Conservation (phyloP, 2,113 vertebrate genomes). For the Catharus minimus region DNA sequence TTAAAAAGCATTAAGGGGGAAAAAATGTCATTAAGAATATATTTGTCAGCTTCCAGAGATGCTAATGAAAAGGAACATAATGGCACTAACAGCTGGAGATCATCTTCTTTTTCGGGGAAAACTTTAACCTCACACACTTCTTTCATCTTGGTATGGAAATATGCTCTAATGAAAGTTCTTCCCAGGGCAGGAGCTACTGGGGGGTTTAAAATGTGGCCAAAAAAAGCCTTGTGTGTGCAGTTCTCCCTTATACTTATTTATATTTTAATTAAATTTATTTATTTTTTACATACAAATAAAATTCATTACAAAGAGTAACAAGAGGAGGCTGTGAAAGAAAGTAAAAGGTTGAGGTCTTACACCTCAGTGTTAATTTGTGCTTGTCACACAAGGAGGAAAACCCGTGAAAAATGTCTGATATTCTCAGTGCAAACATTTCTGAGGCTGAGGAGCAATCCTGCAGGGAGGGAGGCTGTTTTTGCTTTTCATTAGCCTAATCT, state of each 20-base stretch:
- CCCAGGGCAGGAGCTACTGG: background rate
- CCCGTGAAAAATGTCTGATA: background rate
- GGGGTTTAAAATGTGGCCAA: background rate
- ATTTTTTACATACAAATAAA: background rate
- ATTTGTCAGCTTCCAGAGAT: conserved; percentile 63
- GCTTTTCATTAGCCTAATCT: conserved; percentile 52
- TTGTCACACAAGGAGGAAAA: background rate
- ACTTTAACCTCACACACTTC: conserved; percentile 20
- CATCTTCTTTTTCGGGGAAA: conserved; percentile 54
- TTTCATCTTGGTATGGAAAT: conserved; percentile 58
- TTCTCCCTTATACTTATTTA: background rate
- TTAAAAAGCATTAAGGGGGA: conserved; percentile 15
- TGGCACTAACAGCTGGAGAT: conserved; percentile 63
- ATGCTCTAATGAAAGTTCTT: background rate
- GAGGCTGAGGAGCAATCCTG: background rate
- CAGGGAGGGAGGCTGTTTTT: background rate
- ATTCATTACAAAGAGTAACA: background rate
- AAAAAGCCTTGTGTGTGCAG: background rate
- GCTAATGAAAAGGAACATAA: conserved; percentile 68
- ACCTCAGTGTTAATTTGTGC: background rate
- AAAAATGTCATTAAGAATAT: conserved; percentile 42
- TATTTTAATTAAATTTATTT: background rate
- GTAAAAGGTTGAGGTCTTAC: background rate
- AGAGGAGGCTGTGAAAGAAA: background rate
- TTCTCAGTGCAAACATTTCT: background rate